Conservation (phyloP, 2,113 vertebrate genomes). For the Amazona vittata region DNA sequence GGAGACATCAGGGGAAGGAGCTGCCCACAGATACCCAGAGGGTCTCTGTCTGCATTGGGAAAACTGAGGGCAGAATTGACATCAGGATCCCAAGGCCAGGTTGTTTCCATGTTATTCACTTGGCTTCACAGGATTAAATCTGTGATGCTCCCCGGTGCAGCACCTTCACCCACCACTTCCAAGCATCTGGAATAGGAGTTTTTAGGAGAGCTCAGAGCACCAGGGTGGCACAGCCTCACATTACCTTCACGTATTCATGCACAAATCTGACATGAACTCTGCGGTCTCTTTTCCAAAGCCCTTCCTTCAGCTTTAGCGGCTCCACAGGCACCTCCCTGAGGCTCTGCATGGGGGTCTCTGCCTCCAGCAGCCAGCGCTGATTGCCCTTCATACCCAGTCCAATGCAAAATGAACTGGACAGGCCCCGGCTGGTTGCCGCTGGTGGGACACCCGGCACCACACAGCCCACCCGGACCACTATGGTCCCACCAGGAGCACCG, state of each 20-base stretch:
- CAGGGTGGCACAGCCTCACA: neutral
- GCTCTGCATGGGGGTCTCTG: neutral
- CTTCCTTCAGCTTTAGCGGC: neutral
- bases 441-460: fast-evolving
- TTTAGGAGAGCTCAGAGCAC: neutral
- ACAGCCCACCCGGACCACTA: neutral
- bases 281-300: neutral
- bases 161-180: fast-evolving
- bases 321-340: neutral
- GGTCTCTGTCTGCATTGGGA: neutral
- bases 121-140: neutral
- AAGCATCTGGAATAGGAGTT: neutral
- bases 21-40: neutral
- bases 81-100: neutral
- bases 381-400: fast-evolving
- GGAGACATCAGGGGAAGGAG: neutral
- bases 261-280: neutral
- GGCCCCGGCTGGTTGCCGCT: fast-evolving
- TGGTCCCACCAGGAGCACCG: neutral
- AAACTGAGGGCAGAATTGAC: neutral
- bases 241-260: neutral
- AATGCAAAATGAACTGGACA: too few species aligned
- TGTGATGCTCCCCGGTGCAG: neutral
- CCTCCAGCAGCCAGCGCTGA: neutral
- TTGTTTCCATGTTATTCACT: neutral